Evolutionary conservation across 2,113 vertebrate genomes (phyloP).

Genomic region (Dolichotis patagonum): DNA sequence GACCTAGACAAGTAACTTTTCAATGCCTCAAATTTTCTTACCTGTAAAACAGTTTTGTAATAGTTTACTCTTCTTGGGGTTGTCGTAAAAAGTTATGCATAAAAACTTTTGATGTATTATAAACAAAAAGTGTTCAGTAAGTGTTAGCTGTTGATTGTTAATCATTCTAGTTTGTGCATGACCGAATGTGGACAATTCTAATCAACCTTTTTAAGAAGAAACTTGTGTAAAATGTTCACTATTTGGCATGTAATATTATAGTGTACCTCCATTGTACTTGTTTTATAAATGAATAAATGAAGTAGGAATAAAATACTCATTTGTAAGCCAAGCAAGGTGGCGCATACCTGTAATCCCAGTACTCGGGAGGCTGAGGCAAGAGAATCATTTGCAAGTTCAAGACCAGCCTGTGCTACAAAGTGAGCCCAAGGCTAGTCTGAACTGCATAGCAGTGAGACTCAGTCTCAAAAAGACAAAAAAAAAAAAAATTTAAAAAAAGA

Average conservation of each 20-base stretch:
- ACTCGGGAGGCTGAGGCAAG: too few relatives aligned
- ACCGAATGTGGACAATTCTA: neutral
- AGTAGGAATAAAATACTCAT: constrained; percentile 21
- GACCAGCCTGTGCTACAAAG: too few relatives aligned
- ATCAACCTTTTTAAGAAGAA: constrained; percentile 38
- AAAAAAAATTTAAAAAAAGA: too few relatives aligned
- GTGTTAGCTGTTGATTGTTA: neutral
- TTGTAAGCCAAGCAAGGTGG: neutral
- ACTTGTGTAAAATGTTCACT: neutral
- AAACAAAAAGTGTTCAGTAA: neutral
- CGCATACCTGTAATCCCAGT: too few relatives aligned
- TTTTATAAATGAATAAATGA: constrained; percentile 38
- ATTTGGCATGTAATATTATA: constrained; percentile 16
- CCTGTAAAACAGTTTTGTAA: constrained; percentile 20
- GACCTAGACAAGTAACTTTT: constrained; percentile 32
- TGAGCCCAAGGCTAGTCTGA: too few relatives aligned
- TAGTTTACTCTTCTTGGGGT: neutral
- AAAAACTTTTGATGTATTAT: neutral
- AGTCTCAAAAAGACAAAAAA: too few relatives aligned
- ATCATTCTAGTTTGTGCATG: constrained; percentile 31
- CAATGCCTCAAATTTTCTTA: constrained; percentile 44
- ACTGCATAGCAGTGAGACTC: too few relatives aligned
- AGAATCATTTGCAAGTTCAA: too few relatives aligned
- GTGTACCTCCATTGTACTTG: constrained; percentile 24
- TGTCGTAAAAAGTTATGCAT: constrained; percentile 19